Percentiles rank a stretch among this genome's conserved stretches.
These are phyloP conservation scores for Bombus ignitus DNA, from an alignment of 1,140 invertebrate species.

Conservation along the genomic window DNA sequence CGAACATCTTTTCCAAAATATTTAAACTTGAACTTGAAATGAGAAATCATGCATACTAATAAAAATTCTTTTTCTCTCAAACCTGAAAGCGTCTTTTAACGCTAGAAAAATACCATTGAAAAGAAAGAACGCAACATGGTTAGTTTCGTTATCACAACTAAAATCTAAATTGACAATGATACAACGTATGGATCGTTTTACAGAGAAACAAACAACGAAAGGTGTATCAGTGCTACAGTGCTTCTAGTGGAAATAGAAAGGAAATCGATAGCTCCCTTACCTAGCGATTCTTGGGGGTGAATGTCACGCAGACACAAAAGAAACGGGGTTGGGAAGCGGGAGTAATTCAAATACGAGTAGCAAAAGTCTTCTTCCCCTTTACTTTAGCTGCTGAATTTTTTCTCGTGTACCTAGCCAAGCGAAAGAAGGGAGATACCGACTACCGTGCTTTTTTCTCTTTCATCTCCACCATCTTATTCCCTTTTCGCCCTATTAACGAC, in stretches of 20 bases:
- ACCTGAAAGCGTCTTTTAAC: too few species aligned
- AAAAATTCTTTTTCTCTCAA: background rate
- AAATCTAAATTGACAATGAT: too few species aligned
- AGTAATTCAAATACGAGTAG: constrained; percentile 39
- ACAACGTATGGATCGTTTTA: background rate
- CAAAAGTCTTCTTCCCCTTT: constrained; percentile 41
- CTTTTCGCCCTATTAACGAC: constrained; percentile 49
- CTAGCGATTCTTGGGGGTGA: constrained; percentile 2
- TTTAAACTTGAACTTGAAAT: background rate
- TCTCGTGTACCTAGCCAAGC: constrained; percentile 47
- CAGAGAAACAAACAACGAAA: background rate
- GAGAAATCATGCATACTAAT: background rate
- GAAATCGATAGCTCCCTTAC: constrained; percentile 18
- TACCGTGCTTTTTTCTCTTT: constrained; percentile 25
- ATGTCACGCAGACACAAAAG: constrained; percentile 38
- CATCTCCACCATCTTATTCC: background rate
- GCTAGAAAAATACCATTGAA: background rate
- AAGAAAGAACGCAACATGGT: background rate
- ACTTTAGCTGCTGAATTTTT: constrained; percentile 46
- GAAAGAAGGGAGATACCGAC: constrained; percentile 55
- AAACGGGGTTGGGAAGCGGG: background rate
- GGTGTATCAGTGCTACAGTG: background rate
- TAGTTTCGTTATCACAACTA: background rate
- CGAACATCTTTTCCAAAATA: too few species aligned
- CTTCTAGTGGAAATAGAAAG: background rate